Evolutionary conservation across 1,140 invertebrate species (phyloP).

Genomic region (Drosophila nannoptera): DNA sequence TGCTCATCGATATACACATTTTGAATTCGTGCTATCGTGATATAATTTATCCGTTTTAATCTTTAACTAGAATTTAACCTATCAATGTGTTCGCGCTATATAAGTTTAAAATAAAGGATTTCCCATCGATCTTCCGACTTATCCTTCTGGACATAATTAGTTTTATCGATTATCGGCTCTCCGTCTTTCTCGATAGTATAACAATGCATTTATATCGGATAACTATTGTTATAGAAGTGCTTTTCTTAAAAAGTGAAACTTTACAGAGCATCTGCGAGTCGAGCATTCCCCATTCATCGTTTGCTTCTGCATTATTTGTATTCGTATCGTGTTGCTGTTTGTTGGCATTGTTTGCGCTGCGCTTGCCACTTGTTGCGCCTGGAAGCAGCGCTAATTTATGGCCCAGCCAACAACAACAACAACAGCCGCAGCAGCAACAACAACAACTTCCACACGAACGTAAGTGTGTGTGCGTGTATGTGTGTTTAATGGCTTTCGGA

Average conservation of each 20-base stretch:
- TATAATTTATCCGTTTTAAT: too few species aligned
- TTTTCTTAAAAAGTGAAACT: not conserved
- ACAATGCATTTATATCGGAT: too few species aligned
- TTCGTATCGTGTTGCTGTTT: constrained; percentile 10
- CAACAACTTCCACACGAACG: constrained; percentile 17
- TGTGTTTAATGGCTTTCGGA: constrained; percentile 67
- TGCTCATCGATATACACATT: too few species aligned
- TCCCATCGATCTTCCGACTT: too few species aligned
- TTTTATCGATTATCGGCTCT: too few species aligned
- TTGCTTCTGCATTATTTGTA: not conserved
- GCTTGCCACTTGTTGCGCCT: constrained; percentile 47
- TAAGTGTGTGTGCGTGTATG: not conserved
- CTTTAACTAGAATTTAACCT: too few species aligned
- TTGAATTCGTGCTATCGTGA: too few species aligned
- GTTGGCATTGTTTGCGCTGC: constrained; percentile 44
- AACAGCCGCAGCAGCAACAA: constrained; percentile 16
- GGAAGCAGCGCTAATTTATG: constrained; percentile 44
- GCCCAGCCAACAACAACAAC: constrained; percentile 32
- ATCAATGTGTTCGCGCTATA: too few species aligned
- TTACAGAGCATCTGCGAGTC: not conserved
- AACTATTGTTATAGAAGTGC: too few species aligned
- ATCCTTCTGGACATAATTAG: too few species aligned
- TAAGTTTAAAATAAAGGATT: too few species aligned
- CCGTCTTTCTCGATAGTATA: too few species aligned
- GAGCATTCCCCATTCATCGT: not conserved